Percentiles rank a stretch among this genome's conserved stretches.
Conservation (phyloP, 2,113 vertebrate species). For the Dasyornis broadbenti region DNA sequence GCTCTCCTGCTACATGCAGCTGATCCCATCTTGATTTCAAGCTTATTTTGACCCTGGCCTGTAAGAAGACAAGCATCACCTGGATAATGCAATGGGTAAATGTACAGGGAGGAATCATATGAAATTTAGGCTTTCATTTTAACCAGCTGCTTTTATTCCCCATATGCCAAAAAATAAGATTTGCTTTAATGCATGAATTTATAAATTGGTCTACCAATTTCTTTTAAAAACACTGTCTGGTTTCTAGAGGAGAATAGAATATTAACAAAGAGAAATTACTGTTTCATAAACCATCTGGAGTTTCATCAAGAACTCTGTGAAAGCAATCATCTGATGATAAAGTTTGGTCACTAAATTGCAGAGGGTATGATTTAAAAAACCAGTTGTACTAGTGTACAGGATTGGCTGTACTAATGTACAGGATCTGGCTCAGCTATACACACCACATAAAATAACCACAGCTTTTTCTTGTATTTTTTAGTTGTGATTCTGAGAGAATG, state of each 20-base stretch:
- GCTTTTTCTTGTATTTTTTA: no score
- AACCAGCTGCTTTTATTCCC: constrained; percentile 47
- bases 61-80: not conserved
- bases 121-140: constrained; percentile 67
- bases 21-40: not conserved
- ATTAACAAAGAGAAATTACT: not conserved
- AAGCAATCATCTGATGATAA: constrained; percentile 10
- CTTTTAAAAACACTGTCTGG: not conserved
- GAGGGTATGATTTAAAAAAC: not conserved
- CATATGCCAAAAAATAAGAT: constrained; percentile 49
- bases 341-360: constrained; percentile 21
- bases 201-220: constrained; percentile 40
- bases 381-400: not conserved
- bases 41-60: not conserved
- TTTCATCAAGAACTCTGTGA: not conserved
- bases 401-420: no score
- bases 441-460: no score
- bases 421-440: no score
- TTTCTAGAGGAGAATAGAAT: not conserved
- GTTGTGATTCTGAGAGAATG: not conserved
- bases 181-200: constrained; percentile 60
- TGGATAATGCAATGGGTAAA: not conserved
- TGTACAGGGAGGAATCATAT: not conserved
- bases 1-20: not conserved
- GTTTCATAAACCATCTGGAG: not conserved